Evolutionary conservation across 53 echinoderm and acorn worm genomes (phyloP), one percentile per base, ranked within the genome.

Genomic region (Apostichopus leukothele): DNA sequence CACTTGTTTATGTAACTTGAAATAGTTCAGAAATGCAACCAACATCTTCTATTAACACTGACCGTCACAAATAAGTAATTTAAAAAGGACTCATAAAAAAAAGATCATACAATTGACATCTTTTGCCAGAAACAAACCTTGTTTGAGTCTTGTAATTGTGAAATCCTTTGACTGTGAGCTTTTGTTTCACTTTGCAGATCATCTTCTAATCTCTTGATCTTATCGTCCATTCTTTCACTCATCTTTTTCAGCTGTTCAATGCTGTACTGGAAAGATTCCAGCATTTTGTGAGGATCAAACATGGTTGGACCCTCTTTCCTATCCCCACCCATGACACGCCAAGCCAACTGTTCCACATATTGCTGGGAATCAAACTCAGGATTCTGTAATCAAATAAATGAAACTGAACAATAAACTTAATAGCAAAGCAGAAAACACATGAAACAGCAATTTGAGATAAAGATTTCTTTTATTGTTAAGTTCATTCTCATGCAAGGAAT

Each of bases 271-370:
- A 99, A 99, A 12, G 96, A 92, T 50, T 86, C 79, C 63, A 96
- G 93, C 93, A 99, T 93, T 89, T 91, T 92, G 86, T 91, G 92
- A 52, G 99, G 93, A 75, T 99, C 96, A 89, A 99, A 96, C 87
- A 93, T 89, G 53, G 90, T 92, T 6, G 94, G 93, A 16, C 99
- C 96, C 51, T 95, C 93, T 67, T 91, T 93, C 51, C 93, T 90
- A 75, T 95, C 93, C 5, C 96, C 99, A 6, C 99, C 99, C 11
- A 94, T 89, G 50, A 94, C 96, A 4, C 94, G 91, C 99, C 99
- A 99, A 23, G 96, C 99, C 16, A 99, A 92, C 91, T 95, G 96
- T 90, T 99, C 99, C 3, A 99, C 96, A 89, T 94, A 94, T 83
- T 99, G 95, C 84, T 94, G 93, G 10, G 99, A 93, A 83, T 95